phyloP scores from a whole-genome alignment of 1,140 invertebrate genomes.

The Lasioglossum baleicum region DNA sequence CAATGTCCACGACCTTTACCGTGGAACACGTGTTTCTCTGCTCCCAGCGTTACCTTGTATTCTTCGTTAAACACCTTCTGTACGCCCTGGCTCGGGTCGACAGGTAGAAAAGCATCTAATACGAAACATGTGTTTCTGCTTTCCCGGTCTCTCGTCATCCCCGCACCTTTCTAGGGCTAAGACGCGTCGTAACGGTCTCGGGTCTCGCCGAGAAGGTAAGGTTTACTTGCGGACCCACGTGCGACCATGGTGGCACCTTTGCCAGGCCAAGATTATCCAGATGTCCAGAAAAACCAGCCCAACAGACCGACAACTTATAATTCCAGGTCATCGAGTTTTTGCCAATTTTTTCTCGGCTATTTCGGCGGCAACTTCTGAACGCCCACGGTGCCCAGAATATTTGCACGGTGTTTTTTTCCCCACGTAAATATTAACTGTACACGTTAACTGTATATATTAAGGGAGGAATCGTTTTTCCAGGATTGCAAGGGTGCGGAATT shows the following conservation, averaged over 20 bases:
- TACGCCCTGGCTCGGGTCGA: slow-evolving; percentile 25
- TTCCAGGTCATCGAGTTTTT: slow-evolving; percentile 4
- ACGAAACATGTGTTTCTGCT: slow-evolving; percentile 63
- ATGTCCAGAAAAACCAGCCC: not conserved
- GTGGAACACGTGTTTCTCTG: slow-evolving; percentile 38
- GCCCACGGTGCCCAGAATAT: not conserved
- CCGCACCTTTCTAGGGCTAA: slow-evolving; percentile 29
- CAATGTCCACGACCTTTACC: slow-evolving; percentile 36
- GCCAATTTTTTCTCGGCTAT: not conserved
- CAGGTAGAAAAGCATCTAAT: slow-evolving; percentile 61
- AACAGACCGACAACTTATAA: not conserved
- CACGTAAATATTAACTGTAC: too few relatives aligned
- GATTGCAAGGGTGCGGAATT: too few relatives aligned
- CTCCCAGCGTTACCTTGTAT: slow-evolving; percentile 16
- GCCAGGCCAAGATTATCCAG: not conserved
- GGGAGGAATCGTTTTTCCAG: too few relatives aligned
- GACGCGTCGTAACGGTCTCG: slow-evolving; percentile 23
- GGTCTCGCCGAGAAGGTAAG: not conserved
- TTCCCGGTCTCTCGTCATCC: not conserved
- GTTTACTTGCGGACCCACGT: not conserved
- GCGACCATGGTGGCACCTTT: not conserved
- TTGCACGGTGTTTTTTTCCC: too few relatives aligned
- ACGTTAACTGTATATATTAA: too few relatives aligned
- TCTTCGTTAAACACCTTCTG: slow-evolving; percentile 45
- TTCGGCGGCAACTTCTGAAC: not conserved